phyloP scores from a whole-genome alignment of 2,113 vertebrate species.

The Ochotona princeps region DNA sequence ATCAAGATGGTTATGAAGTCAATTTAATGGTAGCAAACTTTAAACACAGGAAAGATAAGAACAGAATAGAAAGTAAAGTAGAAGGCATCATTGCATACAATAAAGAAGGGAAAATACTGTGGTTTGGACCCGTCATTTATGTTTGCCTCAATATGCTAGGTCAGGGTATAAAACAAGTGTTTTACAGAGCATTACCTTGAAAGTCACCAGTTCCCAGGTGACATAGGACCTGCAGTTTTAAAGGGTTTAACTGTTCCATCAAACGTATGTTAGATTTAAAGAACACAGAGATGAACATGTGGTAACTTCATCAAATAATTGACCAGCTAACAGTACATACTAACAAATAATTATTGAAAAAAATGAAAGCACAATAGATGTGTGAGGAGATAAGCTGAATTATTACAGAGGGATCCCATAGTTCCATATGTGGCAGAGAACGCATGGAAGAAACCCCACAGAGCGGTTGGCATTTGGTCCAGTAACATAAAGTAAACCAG shows the following conservation, averaged over 20 bases:
- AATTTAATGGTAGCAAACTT: neutral
- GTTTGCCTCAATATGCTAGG: neutral
- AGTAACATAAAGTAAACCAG: neutral
- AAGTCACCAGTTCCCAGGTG: neutral
- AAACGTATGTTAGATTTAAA: neutral
- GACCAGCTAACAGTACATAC: neutral
- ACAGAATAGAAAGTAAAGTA: neutral
- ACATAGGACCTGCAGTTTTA: neutral
- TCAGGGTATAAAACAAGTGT: neutral
- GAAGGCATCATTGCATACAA: neutral
- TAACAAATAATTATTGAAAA: neutral
- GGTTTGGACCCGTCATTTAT: neutral
- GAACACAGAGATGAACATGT: neutral
- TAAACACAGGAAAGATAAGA: neutral
- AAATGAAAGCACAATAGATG: neutral
- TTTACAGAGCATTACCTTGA: neutral
- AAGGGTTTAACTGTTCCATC: neutral
- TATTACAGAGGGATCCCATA: neutral
- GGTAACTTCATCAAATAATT: neutral
- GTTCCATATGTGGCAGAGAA: neutral
- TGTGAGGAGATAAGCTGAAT: neutral
- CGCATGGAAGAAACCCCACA: neutral
- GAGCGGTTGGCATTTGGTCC: neutral
- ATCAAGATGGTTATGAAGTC: neutral
- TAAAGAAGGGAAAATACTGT: neutral